These are phyloP conservation scores for Saccostrea cuccullata DNA, from an alignment of 1,140 invertebrate genomes.

Conservation along the genomic window DNA sequence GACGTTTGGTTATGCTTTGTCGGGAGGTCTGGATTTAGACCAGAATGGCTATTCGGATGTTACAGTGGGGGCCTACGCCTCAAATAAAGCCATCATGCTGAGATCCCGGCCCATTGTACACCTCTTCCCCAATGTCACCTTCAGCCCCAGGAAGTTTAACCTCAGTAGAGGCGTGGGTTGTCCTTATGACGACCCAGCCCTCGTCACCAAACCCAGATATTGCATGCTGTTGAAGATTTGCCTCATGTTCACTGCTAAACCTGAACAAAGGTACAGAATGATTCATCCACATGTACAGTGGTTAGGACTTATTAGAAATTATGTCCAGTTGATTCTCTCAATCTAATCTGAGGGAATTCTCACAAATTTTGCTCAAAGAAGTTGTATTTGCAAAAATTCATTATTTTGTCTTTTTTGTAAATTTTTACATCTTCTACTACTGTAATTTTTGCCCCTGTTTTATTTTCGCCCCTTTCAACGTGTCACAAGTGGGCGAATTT, in stretches of 20 bases:
- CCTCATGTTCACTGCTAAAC: constrained; percentile 64
- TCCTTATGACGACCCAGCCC: neutral
- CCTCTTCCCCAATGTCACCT: constrained; percentile 53
- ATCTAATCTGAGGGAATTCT: no score
- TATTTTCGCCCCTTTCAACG: no score
- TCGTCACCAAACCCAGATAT: constrained; percentile 40
- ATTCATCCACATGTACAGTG: no score
- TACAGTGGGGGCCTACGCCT: constrained; percentile 73
- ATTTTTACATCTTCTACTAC: no score
- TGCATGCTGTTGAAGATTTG: constrained; percentile 67
- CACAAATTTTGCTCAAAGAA: no score
- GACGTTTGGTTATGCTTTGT: constrained; percentile 73
- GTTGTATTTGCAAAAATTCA: no score
- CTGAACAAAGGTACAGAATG: constrained; percentile 57
- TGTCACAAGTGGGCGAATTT: no score
- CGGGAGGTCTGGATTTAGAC: constrained; percentile 74
- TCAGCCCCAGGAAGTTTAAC: constrained; percentile 60
- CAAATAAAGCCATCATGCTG: constrained; percentile 66
- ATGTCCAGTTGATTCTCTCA: no score
- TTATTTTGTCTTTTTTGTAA: no score
- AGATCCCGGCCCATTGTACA: constrained; percentile 88
- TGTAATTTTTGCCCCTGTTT: no score
- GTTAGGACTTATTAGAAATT: neutral
- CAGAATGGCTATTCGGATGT: constrained; percentile 75
- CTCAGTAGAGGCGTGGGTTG: constrained; percentile 50